Conservation (phyloP, 2,888 invertebrate species). For the Diaphora mendica region DNA sequence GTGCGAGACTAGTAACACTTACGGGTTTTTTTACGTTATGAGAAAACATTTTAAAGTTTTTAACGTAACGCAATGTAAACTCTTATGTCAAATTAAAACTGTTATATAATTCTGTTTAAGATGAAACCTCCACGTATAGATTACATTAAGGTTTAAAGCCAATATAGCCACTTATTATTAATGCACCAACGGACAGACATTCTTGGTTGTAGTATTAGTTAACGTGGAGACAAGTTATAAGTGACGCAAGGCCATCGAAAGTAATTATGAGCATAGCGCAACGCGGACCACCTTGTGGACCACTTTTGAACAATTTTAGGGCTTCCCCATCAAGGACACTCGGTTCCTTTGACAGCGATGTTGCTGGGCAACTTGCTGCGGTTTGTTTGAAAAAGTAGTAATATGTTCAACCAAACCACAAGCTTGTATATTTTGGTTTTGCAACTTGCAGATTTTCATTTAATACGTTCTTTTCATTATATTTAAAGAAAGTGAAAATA, state of each 20-base stretch:
- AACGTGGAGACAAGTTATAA: slow-evolving; percentile 56
- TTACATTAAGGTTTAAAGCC: background rate
- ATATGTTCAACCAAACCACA: slow-evolving; percentile 14
- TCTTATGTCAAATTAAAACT: background rate
- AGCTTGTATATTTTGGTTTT: slow-evolving; percentile 3
- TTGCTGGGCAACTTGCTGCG: slow-evolving; percentile 24
- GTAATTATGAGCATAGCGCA: slow-evolving; percentile 60
- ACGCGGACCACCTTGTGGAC: slow-evolving; percentile 70
- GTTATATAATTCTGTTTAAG: background rate
- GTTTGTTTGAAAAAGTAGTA: slow-evolving; percentile 29
- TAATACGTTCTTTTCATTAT: background rate
- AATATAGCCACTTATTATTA: slow-evolving; percentile 3
- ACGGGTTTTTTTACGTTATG: slow-evolving; percentile 14
- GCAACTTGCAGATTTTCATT: slow-evolving; percentile 8
- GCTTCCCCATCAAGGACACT: slow-evolving; percentile 61
- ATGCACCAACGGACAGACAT: slow-evolving; percentile 32
- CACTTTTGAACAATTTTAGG: slow-evolving; percentile 58
- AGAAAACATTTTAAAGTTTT: background rate
- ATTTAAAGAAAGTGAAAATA: background rate
- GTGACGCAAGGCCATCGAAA: slow-evolving; percentile 70
- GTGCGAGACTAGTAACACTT: slow-evolving; percentile 14
- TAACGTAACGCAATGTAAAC: background rate
- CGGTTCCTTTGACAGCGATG: slow-evolving; percentile 14
- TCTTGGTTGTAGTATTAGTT: slow-evolving; percentile 49
- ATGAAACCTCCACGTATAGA: background rate